Evolutionary conservation across 2,888 invertebrate species (phyloP).

Genomic region (Microplitis deprimator): DNA sequence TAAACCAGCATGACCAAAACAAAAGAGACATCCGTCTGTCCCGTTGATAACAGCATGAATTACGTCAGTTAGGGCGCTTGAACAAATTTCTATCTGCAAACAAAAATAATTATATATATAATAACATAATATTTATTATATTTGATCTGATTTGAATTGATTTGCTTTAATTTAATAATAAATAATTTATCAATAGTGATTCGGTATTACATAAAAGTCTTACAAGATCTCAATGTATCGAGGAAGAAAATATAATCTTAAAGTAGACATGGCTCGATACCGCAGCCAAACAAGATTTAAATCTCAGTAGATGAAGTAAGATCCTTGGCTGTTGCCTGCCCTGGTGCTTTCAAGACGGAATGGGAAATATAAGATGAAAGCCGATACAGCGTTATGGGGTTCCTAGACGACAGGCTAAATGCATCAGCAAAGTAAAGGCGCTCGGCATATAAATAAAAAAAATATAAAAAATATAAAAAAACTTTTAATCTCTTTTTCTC

Average conservation of each 20-base stretch:
- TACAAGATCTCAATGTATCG: slow-evolving; percentile 41
- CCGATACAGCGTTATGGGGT: slow-evolving; percentile 43
- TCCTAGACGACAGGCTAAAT: slow-evolving; percentile 36
- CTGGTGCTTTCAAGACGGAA: slow-evolving; percentile 43
- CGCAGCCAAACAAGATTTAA: slow-evolving; percentile 64
- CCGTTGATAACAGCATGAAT: slow-evolving; percentile 96
- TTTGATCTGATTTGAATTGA: slow-evolving; percentile 25
- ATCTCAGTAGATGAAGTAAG: slow-evolving; percentile 60
- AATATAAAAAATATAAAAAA: too few relatives aligned
- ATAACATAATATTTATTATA: too few relatives aligned
- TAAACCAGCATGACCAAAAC: slow-evolving; percentile 90
- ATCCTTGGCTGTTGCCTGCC: slow-evolving; percentile 41
- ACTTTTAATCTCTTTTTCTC: too few relatives aligned
- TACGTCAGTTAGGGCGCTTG: slow-evolving; percentile 92
- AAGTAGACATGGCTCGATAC: slow-evolving; percentile 54
- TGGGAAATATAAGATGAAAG: slow-evolving; percentile 58
- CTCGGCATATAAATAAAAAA: slow-evolving; percentile 14
- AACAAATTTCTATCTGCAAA: slow-evolving; percentile 91
- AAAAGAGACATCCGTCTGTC: slow-evolving; percentile 92
- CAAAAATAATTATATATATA: slow-evolving; percentile 54
- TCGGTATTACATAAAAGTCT: slow-evolving; percentile 1
- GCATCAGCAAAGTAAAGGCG: background rate
- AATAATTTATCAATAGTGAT: background rate
- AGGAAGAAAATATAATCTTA: slow-evolving; percentile 32
- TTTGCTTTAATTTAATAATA: slow-evolving; percentile 57